Base-by-base conservation (phyloP, 2,797 vertebrate species). In the Mastacembelus armatus region DNA sequence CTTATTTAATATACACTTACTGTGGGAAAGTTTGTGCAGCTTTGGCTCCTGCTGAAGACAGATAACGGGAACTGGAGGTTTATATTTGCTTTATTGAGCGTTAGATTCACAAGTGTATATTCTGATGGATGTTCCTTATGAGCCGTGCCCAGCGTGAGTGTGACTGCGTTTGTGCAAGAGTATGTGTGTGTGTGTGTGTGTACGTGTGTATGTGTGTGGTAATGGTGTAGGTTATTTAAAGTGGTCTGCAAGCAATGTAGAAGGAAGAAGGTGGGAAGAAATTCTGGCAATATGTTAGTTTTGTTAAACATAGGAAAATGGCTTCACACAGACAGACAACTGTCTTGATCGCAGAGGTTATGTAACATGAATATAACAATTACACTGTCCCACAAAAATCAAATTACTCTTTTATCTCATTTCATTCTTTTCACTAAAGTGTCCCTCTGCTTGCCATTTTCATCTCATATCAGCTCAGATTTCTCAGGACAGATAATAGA, bases 61-160 rank as follows among this genome's bases (percentile, higher is more conserved):
- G 90, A 93, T 91, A 89, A 87, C 83, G 11, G 61, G 51, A 82
- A 83, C 83, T 71, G 71, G 73, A 84, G 80, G 83, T 85, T 90
- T 91, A 85, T 87, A 86, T 89, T 90, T 91, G 86, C 86, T 91
- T 88, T 92, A 91, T 91, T 88, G 89, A 91, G 87, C 80, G 66
- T 88, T 80, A 70, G 84, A 89, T 85, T 83, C 84, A 77, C 83
- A 74, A 78, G 74, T 88, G 78, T 87, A 78, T 88, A 76, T 89
- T 86, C 87, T 85, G 89, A 90, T 89, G 79, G 86, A 91, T 89
- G 84, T 81, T 75, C 54, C 78, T 77, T 66, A 80, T 79, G 74
- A 85, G 73, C 76, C 48, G 7, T 83, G 75, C 65, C 74, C 80
- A 36, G 39, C 29, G 42, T 33, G 67, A 29, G 30, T 29, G 72